Evolutionary conservation across 2,113 vertebrate species (phyloP).

Genomic region (Dasyornis broadbenti): DNA sequence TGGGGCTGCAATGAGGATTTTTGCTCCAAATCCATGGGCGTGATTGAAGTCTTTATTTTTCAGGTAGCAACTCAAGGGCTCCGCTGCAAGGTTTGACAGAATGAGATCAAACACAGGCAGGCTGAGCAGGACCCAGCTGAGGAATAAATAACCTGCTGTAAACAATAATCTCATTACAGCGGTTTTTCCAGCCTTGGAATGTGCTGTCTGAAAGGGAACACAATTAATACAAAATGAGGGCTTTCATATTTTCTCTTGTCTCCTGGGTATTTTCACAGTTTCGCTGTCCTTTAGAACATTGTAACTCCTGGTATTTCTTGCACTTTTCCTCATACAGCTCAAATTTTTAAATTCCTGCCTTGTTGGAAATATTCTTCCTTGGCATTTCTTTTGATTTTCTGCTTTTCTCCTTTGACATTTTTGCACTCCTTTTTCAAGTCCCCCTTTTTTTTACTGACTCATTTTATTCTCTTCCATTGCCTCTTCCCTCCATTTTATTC

Average conservation of each 20-base stretch:
- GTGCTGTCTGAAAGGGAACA: background rate
- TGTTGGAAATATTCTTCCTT: background rate
- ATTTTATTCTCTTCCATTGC: background rate
- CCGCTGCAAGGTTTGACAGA: background rate
- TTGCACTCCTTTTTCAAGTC: background rate
- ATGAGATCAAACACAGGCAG: conserved; percentile 1
- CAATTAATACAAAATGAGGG: background rate
- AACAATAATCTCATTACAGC: conserved; percentile 13
- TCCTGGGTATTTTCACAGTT: background rate
- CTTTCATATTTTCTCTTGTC: background rate
- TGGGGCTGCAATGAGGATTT: conserved; percentile 38
- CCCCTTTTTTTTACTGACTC: background rate
- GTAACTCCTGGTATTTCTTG: background rate
- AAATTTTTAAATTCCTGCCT: background rate
- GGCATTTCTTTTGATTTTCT: background rate
- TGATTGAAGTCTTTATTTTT: conserved; percentile 29
- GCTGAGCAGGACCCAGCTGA: background rate
- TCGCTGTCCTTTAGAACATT: background rate
- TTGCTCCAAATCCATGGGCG: conserved; percentile 4
- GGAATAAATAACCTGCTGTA: conserved; percentile 11
- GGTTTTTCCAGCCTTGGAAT: background rate
- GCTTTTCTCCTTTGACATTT: background rate
- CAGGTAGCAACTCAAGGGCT: conserved; percentile 10
- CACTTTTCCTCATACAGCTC: background rate
- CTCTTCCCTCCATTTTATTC: background rate